Base-by-base conservation (phyloP, 2,888 invertebrate species). In the Cheilosia impressa region DNA sequence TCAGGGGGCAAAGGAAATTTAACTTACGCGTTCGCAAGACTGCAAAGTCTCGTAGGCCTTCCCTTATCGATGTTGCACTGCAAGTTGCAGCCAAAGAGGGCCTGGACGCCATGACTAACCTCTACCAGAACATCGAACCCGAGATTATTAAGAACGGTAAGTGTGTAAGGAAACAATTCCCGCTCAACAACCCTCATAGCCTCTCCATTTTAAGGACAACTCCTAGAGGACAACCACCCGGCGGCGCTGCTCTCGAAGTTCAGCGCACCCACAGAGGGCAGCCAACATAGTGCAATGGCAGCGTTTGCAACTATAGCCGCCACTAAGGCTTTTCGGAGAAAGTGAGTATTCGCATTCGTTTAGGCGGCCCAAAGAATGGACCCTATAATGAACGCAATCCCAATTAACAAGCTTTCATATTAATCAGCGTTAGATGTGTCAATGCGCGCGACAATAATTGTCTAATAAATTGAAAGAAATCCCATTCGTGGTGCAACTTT, bases 261-360 rank as follows among this genome's bases (percentile, higher is more conserved):
- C 88, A 92, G 92, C 88, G 91, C 91, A 34, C 91, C 92, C 10
- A 85, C 87, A 27, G 88, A 90, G 76, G 91, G 90, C 34, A 89
- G 90, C 5, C 89, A 90, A 38, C 87, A 88, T 13, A 88, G 89
- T 69, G 91, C 91, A 52, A 92, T 91, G 91, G 92, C 91, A 24
- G 92, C 92, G 41, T 92, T 89, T 89, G 92, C 92, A 43, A 90
- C 91, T n/a, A 88, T 92, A 43, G 88, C 90, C 38, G 91, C 93
- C 19, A 89, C 92, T 45, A 92, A 92, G 88, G 91, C 91, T 50
- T 92, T 92, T 88, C 90, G 90, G 53, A 91, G 92, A 88, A 92
- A 91, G 92, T 92, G 90, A 92, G 90, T 90, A 41, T 24, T 47
- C 22, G 17, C 34, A 45, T 19, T 22, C 17, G n/a, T 27, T 9